These are phyloP conservation scores for Salvator merianae DNA, from an alignment of 2,113 vertebrate species.

Conservation along the genomic window DNA sequence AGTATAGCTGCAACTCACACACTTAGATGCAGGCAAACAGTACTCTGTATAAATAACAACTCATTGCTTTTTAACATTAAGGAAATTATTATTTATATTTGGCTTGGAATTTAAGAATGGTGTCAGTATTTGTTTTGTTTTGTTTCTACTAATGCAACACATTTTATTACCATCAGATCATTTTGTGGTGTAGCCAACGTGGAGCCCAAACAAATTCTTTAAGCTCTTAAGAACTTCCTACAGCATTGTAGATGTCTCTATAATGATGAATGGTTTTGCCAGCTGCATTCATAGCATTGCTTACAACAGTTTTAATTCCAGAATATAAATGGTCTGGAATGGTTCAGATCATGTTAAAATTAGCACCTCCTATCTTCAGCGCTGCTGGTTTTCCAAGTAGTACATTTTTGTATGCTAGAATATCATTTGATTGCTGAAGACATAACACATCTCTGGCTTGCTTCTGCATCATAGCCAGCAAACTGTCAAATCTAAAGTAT, in stretches of 20 bases:
- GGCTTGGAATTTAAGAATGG: background rate
- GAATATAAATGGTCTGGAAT: background rate
- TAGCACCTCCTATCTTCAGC: background rate
- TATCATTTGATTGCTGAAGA: background rate
- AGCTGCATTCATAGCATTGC: background rate
- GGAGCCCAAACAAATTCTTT: slow-evolving; percentile 39
- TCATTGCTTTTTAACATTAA: too few species aligned
- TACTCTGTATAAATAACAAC: too few species aligned
- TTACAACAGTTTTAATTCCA: background rate
- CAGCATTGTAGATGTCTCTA: rapidly evolving
- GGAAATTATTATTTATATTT: background rate
- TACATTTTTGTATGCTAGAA: background rate
- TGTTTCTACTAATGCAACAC: background rate
- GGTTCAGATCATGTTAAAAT: background rate
- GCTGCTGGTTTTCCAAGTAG: background rate
- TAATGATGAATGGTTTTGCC: background rate
- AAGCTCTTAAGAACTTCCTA: background rate
- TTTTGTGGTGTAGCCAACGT: background rate
- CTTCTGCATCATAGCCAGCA: background rate
- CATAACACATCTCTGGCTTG: background rate
- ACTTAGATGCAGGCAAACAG: too few species aligned
- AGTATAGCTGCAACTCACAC: too few species aligned
- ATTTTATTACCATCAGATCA: background rate
- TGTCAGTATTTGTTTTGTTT: background rate
- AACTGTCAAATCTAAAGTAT: background rate